A percentile compares a stretch with the other conserved stretches of the same genome.
These are phyloP conservation scores for Dreissena polymorpha DNA, from an alignment of 1,140 invertebrate species.

Conservation along the genomic window DNA sequence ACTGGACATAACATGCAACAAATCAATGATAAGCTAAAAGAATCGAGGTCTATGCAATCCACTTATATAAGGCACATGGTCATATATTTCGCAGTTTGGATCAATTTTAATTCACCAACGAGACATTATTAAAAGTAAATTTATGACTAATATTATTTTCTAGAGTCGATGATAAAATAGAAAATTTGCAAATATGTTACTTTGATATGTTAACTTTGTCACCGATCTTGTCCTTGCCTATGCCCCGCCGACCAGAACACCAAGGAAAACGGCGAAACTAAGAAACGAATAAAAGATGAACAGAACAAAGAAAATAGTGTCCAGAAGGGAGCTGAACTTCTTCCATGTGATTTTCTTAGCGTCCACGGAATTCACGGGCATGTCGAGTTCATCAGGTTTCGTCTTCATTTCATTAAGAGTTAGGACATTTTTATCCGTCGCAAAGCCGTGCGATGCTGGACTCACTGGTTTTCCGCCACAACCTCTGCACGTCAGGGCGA, in stretches of 20 bases:
- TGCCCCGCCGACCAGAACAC: neutral
- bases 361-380: neutral
- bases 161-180: too few species aligned
- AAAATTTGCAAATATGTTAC: too few species aligned
- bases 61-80: too few species aligned
- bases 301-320: constrained; percentile 5
- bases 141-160: too few species aligned
- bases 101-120: too few species aligned
- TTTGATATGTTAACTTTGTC: too few species aligned
- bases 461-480: neutral
- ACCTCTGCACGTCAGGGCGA: neutral
- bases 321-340: constrained; percentile 30
- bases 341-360: constrained; percentile 28
- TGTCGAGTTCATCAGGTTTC: neutral
- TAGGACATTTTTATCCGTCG: neutral
- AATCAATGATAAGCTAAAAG: too few species aligned
- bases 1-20: too few species aligned
- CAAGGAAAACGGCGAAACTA: neutral
- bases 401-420: neutral
- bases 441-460: neutral
- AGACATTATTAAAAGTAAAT: too few species aligned
- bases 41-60: too few species aligned
- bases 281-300: neutral
- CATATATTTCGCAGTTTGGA: too few species aligned
- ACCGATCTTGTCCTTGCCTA: too few species aligned